Percentiles rank a stretch among this genome's conserved stretches.
Evolutionary conservation across 2,797 vertebrate genomes (phyloP).

Genomic region (Petrocephalus schoutedeni): DNA sequence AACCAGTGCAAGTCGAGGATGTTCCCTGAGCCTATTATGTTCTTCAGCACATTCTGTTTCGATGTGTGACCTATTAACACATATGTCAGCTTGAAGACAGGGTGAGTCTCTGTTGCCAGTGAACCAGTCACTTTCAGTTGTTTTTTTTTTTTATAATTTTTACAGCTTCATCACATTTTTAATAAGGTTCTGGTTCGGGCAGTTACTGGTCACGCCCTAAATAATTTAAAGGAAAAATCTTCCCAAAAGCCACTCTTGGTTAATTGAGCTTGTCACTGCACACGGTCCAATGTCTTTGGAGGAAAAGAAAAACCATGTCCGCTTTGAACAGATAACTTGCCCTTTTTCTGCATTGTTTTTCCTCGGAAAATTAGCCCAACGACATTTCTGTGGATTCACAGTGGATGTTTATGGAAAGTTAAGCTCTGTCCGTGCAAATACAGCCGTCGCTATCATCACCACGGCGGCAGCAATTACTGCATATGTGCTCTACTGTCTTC

Average conservation of each 20-base stretch:
- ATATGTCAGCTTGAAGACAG: neutral
- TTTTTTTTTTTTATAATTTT: neutral
- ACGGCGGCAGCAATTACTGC: neutral
- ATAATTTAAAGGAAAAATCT: neutral
- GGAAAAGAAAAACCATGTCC: neutral
- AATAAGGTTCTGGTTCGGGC: neutral
- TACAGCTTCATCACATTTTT: neutral
- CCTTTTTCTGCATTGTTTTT: neutral
- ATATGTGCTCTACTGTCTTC: neutral
- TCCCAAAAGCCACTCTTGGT: neutral
- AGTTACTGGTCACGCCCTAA: neutral
- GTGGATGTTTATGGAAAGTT: neutral
- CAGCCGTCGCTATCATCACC: neutral
- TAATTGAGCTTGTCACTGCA: neutral
- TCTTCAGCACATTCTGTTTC: neutral
- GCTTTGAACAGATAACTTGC: neutral
- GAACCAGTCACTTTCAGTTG: neutral
- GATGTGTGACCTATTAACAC: neutral
- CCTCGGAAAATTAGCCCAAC: neutral
- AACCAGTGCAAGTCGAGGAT: neutral
- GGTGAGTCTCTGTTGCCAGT: neutral
- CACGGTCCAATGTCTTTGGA: neutral
- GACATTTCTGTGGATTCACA: neutral
- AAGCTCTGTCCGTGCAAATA: neutral
- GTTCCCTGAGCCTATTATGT: neutral